A percentile compares a stretch with the other conserved stretches of the same genome.
These are phyloP conservation scores for Acleris holmiana DNA, from an alignment of 2,888 invertebrate genomes.

Conservation along the genomic window DNA sequence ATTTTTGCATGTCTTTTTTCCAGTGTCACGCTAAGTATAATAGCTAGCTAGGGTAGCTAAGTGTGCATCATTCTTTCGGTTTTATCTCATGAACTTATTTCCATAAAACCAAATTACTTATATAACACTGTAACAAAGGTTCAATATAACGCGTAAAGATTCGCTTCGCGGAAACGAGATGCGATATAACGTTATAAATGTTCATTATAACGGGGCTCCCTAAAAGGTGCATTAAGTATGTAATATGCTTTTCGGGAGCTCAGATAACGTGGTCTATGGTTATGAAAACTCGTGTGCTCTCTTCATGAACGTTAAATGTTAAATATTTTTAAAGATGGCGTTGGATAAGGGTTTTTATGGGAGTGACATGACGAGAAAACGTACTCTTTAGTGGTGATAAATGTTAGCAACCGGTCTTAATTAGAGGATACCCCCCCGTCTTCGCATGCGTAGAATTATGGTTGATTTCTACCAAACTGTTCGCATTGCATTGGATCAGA, in stretches of 20 bases:
- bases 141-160: conserved; percentile 14
- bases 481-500: no score
- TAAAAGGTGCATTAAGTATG: conserved; percentile 11
- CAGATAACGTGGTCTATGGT: background rate
- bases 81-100: conserved; percentile 15
- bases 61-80: no score
- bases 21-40: no score
- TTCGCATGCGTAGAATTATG: no score
- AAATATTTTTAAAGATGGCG: no score
- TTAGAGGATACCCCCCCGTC: no score
- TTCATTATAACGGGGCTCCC: conserved; percentile 14
- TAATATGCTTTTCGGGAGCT: conserved; percentile 2
- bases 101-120: conserved; percentile 19
- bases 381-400: no score
- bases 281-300: conserved; percentile 1
- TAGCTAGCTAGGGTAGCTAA: no score
- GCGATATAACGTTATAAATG: conserved; percentile 10
- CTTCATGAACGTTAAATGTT: background rate
- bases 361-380: no score
- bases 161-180: conserved; percentile 12
- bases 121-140: background rate
- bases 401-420: no score
- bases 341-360: background rate
- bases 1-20: no score
- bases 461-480: no score